Evolutionary conservation across 2,888 invertebrate genomes (phyloP).

Genomic region (Stictocephala bisonia): DNA sequence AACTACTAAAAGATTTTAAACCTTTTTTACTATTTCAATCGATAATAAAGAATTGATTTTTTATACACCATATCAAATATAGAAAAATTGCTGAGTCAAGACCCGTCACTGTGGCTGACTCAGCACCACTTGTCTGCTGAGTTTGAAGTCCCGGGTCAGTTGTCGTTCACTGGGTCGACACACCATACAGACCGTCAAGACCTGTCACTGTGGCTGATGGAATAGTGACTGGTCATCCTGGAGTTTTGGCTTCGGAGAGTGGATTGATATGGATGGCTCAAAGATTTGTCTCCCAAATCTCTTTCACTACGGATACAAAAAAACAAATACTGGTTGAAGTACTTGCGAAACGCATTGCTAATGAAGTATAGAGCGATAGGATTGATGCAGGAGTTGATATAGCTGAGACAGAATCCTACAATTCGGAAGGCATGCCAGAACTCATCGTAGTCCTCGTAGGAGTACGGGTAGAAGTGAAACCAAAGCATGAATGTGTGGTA

Average conservation of each 20-base stretch:
- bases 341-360: slow-evolving; percentile 80
- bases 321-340: slow-evolving; percentile 87
- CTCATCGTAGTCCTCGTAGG: no score
- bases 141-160: no score
- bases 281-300: slow-evolving; percentile 38
- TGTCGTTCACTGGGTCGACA: no score
- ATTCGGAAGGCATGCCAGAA: slow-evolving; percentile 85
- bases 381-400: slow-evolving; percentile 92
- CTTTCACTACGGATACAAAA: slow-evolving; percentile 68
- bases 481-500: slow-evolving; percentile 86
- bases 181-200: slow-evolving; percentile 5
- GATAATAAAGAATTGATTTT: no score
- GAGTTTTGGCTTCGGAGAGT: slow-evolving; percentile 56
- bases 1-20: no score
- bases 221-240: slow-evolving; percentile 56
- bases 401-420: slow-evolving; percentile 85
- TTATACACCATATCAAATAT: no score
- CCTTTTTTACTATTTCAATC: no score
- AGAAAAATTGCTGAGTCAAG: no score
- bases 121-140: no score
- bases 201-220: slow-evolving; percentile 50
- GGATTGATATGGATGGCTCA: slow-evolving; percentile 54
- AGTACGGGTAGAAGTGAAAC: slow-evolving; percentile 80
- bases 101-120: no score
- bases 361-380: slow-evolving; percentile 90